Conservation (phyloP, 2,797 vertebrate species). For the Fistularia commersonii region DNA sequence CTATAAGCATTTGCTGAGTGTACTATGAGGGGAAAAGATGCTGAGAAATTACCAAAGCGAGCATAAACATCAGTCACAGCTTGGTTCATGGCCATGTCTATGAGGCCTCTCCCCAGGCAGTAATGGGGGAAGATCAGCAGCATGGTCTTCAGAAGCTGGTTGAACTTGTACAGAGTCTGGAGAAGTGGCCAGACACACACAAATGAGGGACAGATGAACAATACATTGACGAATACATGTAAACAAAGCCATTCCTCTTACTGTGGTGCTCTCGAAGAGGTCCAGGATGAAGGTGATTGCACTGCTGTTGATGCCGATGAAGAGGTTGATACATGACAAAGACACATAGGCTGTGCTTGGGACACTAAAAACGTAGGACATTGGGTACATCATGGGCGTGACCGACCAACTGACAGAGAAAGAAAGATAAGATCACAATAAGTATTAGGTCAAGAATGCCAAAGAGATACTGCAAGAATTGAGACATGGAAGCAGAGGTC, state of each 20-base stretch:
- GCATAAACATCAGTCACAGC: constrained; percentile 87
- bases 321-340: constrained; percentile 91
- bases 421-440: constrained; percentile 3
- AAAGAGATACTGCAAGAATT: neutral
- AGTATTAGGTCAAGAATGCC: too few relatives aligned
- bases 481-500: too few relatives aligned
- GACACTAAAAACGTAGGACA: constrained; percentile 85
- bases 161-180: constrained; percentile 83
- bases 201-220: neutral
- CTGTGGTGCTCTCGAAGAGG: constrained; percentile 86
- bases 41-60: constrained; percentile 81
- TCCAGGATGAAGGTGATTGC: constrained; percentile 92
- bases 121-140: constrained; percentile 91
- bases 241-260: constrained; percentile 40
- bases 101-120: constrained; percentile 91
- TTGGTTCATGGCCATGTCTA: constrained; percentile 93
- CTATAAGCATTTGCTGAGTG: too few relatives aligned
- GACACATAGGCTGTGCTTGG: constrained; percentile 95
- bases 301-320: constrained; percentile 93
- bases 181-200: constrained; percentile 22
- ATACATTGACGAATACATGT: neutral
- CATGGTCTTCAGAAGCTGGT: constrained; percentile 81
- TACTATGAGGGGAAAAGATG: neutral
- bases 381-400: constrained; percentile 96
- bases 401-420: constrained; percentile 84